These are phyloP conservation scores for Theonella swinhoei DNA, from an alignment of 37 sponge, comb jelly and placozoan species.

Conservation along the genomic window DNA sequence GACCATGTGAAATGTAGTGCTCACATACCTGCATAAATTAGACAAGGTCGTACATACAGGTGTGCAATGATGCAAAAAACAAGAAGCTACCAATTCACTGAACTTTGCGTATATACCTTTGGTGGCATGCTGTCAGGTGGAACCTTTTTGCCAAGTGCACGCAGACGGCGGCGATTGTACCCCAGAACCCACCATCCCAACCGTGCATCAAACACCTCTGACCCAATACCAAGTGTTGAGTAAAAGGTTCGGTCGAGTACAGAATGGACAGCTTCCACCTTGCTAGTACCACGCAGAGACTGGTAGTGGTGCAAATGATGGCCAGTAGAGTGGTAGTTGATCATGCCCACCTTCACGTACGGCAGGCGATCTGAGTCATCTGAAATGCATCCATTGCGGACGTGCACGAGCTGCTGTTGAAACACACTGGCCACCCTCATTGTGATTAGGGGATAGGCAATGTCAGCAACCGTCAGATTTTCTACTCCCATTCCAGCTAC, in stretches of 20 bases:
- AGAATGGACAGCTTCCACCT: too few species aligned
- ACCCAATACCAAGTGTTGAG: constrained; percentile 38
- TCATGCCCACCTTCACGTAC: not conserved
- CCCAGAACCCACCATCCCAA: constrained; percentile 48
- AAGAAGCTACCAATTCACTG: not conserved
- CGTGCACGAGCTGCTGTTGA: constrained; percentile 36
- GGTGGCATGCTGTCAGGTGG: too few species aligned
- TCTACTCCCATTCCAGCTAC: constrained; percentile 36
- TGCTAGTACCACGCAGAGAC: constrained; percentile 46
- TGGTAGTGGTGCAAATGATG: too few species aligned
- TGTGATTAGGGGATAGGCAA: too few species aligned
- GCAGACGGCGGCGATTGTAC: constrained; percentile 50
- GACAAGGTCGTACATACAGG: not conserved
- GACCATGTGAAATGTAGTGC: constrained; percentile 34
- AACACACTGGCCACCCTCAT: constrained; percentile 28
- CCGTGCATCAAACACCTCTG: constrained; percentile 50
- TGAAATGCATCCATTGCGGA: constrained; percentile 51
- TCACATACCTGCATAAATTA: constrained; percentile 20
- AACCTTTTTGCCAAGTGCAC: constrained; percentile 54
- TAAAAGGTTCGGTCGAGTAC: constrained; percentile 55
- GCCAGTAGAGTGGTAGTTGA: too few species aligned
- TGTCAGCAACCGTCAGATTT: constrained; percentile 29
- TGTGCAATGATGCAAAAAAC: not conserved
- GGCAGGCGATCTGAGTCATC: constrained; percentile 43
- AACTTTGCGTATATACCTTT: too few species aligned